Conservation (phyloP, 2,113 vertebrate species). For the Bothrops jararaca region DNA sequence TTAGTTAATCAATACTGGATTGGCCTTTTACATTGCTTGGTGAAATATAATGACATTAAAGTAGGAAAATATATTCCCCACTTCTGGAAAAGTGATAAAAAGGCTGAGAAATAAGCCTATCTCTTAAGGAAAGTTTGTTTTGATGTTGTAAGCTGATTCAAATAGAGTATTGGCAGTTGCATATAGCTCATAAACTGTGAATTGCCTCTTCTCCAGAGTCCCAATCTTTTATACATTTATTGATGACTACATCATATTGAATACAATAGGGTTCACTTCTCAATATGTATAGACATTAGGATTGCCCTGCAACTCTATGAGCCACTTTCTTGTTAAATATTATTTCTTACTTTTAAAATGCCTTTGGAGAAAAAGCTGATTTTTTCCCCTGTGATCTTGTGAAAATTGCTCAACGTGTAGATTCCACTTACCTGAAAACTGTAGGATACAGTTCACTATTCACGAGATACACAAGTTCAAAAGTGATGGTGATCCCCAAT, state of each 20-base stretch:
- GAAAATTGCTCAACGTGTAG: neutral
- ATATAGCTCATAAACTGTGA: neutral
- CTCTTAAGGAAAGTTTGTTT: neutral
- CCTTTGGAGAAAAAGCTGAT: neutral
- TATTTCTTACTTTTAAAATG: neutral
- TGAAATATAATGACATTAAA: neutral
- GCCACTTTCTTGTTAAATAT: neutral
- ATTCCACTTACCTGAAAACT: slow-evolving; percentile 76
- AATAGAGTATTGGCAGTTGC: neutral
- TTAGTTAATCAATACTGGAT: neutral
- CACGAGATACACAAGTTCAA: slow-evolving; percentile 91
- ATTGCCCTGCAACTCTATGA: neutral
- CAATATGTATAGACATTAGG: neutral
- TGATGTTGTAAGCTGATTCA: neutral
- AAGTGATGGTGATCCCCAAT: slow-evolving; percentile 88
- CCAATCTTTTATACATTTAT: neutral
- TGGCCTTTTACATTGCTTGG: neutral
- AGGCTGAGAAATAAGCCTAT: neutral
- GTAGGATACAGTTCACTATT: slow-evolving; percentile 92
- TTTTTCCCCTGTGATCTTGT: neutral
- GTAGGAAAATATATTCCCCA: neutral
- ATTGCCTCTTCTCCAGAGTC: neutral
- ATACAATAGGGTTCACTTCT: neutral
- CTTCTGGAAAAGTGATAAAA: neutral
- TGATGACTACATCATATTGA: neutral